Base-by-base conservation (phyloP, 2,113 vertebrate genomes). In the Thomomys bottae region DNA sequence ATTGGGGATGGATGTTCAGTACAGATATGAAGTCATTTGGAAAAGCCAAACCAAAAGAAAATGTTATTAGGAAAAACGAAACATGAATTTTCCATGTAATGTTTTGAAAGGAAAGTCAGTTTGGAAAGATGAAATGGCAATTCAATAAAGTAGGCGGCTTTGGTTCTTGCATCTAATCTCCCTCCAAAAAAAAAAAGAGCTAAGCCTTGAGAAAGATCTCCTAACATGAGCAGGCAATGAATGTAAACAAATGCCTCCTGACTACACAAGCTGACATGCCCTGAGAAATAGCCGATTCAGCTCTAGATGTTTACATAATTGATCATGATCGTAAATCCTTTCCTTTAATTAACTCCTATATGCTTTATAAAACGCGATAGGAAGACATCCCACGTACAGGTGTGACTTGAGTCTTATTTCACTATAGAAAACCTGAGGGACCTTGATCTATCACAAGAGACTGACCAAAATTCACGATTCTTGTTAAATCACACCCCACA, bases 1-100 rank as follows among this genome's bases (percentile, higher is more conserved):
- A 38, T 89, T 92, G 92, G 97, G 96, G 95, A 88, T 82, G 95
- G 82, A 54, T 84, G 96, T 96, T 96, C 91, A 95, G 93, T 45
- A 78, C 71, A 97, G 6, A 96, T 96, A 94, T 57, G 91, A 92
- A 88, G 84, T 79, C 5, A 79, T 3, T 17, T 11, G 90, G 83
- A 18, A 83, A 93, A 95, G 86, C 38, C 30, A 80, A 94, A 93
- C 95, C 93, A 92, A 83, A 71, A 89, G 26, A 71, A 92, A 97
- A 91, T 91, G 95, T 89, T 91, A 92, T 87, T 81, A 88, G 81
- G 81, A 87, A 96, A 89, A 89, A 70, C 72, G 95, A 83, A 96
- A 94, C 72, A 84, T 54, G 83, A 78, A 80, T 71, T 92, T 28
- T 94, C 89, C 92, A 95, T 59, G 2, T 26, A 57, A 36, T 66